phyloP scores from a whole-genome alignment of 1,140 invertebrate species.

The Drosophila kanapiae region DNA sequence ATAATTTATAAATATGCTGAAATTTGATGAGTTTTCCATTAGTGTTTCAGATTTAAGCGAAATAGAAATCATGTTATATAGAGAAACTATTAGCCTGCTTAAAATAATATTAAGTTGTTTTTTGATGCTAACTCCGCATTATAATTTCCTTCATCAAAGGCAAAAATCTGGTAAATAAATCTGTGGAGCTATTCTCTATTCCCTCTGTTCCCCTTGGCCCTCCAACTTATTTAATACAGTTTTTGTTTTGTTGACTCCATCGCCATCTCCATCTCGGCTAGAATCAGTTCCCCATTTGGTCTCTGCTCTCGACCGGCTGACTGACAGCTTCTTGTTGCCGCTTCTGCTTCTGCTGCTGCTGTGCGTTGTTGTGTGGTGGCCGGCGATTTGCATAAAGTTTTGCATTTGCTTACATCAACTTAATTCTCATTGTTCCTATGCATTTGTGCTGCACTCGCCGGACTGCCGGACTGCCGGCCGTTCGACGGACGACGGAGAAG shows the following conservation, averaged over 20 bases:
- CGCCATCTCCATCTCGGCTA: constrained; percentile 5
- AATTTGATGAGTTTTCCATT: too few relatives aligned
- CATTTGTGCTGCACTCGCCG: constrained; percentile 78
- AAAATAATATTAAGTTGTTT: too few relatives aligned
- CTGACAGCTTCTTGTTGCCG: constrained; percentile 53
- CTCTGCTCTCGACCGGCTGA: constrained; percentile 41
- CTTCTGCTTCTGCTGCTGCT: constrained; percentile 24
- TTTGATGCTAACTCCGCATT: too few relatives aligned
- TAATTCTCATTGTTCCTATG: constrained; percentile 81
- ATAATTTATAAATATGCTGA: too few relatives aligned
- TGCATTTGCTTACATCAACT: constrained; percentile 64
- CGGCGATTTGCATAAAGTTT: constrained; percentile 63
- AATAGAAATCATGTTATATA: too few relatives aligned
- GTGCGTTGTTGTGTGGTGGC: constrained; percentile 45
- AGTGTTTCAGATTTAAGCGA: too few relatives aligned
- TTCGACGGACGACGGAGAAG: constrained; percentile 61
- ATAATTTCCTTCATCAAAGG: too few relatives aligned
- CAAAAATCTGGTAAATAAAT: neutral
- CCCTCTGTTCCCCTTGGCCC: too few relatives aligned
- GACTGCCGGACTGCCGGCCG: constrained; percentile 19
- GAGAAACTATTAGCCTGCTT: too few relatives aligned
- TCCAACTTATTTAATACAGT: constrained; percentile 50
- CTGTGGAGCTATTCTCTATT: neutral
- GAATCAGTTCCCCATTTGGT: constrained; percentile 38
- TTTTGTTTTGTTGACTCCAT: constrained; percentile 16